Percentiles rank a stretch among this genome's conserved stretches.
phyloP scores from a whole-genome alignment of 2,113 vertebrate species.

The Carassius carassius region DNA sequence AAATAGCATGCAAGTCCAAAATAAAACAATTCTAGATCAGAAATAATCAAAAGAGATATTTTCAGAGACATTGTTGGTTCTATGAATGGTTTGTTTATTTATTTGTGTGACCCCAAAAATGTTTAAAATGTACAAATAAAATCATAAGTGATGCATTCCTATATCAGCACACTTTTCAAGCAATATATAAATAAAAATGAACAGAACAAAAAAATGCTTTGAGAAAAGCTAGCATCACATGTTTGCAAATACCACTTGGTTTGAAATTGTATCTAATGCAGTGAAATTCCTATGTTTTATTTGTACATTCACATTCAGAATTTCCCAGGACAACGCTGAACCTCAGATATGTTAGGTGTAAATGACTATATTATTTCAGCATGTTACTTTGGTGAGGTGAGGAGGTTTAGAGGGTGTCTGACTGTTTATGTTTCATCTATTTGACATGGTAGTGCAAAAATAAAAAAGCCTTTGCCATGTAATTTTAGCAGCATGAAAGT shows the following conservation, averaged over 20 bases:
- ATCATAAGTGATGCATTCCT: not conserved
- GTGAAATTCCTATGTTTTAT: not conserved
- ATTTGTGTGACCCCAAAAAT: not conserved
- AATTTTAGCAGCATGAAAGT: constrained; percentile 34
- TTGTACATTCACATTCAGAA: not conserved
- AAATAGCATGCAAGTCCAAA: not conserved
- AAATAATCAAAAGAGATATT: not conserved
- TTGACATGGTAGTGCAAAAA: constrained; percentile 15
- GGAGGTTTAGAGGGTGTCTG: not conserved
- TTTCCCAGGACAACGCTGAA: not conserved
- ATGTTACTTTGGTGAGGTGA: not conserved
- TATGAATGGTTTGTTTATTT: not conserved
- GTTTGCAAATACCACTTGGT: not conserved
- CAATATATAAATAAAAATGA: not conserved
- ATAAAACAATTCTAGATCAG: not conserved
- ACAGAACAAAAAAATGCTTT: not conserved
- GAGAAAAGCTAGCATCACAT: not conserved
- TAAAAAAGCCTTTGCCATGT: constrained; percentile 16
- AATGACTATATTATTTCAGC: not conserved
- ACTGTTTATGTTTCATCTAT: not conserved
- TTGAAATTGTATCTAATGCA: not conserved
- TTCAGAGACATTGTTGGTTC: not conserved
- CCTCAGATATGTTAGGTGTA: not conserved
- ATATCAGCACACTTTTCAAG: not conserved
- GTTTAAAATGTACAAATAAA: not conserved